These are phyloP conservation scores for Pristiophorus japonicus DNA, from an alignment of 2,113 vertebrate species.

Conservation along the genomic window DNA sequence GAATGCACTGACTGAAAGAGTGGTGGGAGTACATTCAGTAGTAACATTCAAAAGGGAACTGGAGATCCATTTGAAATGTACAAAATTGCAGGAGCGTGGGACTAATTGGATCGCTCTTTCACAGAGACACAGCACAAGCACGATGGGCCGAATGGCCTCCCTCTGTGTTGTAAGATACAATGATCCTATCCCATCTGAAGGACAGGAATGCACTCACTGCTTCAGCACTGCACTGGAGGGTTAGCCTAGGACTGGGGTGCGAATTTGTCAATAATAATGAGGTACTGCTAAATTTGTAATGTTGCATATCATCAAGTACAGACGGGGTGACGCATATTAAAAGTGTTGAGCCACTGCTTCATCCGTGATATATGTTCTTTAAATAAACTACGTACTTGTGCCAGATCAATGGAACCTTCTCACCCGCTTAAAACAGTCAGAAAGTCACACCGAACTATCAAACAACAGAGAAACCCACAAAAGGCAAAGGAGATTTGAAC, in stretches of 20 bases:
- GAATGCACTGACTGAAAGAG: not conserved
- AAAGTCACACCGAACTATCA: not conserved
- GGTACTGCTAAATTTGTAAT: not conserved
- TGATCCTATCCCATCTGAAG: not conserved
- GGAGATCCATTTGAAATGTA: not conserved
- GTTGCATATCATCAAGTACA: not conserved
- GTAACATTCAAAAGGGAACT: not conserved
- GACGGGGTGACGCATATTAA: not conserved
- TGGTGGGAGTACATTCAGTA: not conserved
- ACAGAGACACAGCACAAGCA: not conserved
- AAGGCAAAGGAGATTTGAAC: not conserved
- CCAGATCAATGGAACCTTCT: not conserved
- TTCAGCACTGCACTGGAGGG: not conserved
- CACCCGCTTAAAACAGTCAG: not conserved
- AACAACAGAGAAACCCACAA: not conserved
- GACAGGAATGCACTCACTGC: not conserved
- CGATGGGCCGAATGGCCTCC: not conserved
- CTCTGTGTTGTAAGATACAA: not conserved
- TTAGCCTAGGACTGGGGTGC: not conserved
- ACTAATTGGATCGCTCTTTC: not conserved
- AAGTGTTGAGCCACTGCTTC: not conserved
- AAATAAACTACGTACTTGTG: not conserved
- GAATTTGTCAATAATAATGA: not conserved
- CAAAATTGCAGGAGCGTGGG: not conserved
- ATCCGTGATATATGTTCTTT: not conserved